Evolutionary conservation across 1,140 invertebrate species (phyloP), one percentile per base, ranked within the genome.

Genomic region (Pseudomyrmex cubaensis): DNA sequence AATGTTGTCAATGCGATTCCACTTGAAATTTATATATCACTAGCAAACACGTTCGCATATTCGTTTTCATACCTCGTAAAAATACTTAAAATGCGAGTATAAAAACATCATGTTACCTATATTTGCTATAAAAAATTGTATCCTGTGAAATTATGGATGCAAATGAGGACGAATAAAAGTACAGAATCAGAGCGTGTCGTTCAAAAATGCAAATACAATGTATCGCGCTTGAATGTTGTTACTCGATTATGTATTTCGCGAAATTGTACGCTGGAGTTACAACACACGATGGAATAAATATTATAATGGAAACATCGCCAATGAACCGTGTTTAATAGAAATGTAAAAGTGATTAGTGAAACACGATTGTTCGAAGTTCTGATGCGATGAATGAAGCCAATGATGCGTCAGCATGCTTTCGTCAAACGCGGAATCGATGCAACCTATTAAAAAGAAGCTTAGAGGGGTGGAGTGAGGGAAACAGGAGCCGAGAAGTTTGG

Each of bases 391-490:
- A 44, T 82, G 20, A 72, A 62, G 25, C 8, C 66, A 7, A 62
- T 69, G 22, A 74, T 54, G 50, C 8, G 67, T 25, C 64, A 52
- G 25, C 85, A 88, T 88, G 86, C 87, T 87, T 54, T 56, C 25
- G 35, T 35, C 35, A 35, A 35, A 82, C 62, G 59, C 44, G 63
- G 48, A 59, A 72, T 48, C 25, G 52, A 85, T 82, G 72, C 83
- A 73, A 75, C 17, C 52, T 69, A 59, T 67, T 67, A 88, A 85
- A 87, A 91, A 91, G 72, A 90, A 91, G 88, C 90, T 74, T 48
- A 46, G 77, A 72, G 17, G 75, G 17, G 2, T 7, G n/a, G 46
- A 56, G 1, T 9, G 22, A 7, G 3, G 48, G 61, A 74, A 15
- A 75, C 25, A n/a, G n/a, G 10, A 73, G n/a, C 13, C 61, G 17